These are phyloP conservation scores for Ascidia mentula DNA, from an alignment of 23 tunicate genomes.

Conservation along the genomic window DNA sequence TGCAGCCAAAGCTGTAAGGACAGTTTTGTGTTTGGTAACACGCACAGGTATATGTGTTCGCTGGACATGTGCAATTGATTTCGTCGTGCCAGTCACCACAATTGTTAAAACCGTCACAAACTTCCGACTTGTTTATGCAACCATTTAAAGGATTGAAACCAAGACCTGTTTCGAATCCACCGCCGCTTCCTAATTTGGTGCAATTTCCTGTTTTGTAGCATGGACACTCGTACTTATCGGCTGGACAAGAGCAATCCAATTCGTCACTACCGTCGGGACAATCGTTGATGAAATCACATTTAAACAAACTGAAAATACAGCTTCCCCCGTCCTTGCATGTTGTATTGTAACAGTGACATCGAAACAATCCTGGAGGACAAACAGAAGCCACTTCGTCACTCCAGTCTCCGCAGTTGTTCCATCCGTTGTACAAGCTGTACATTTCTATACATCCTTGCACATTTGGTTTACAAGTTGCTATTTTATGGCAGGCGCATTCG, in stretches of 20 bases:
- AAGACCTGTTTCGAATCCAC: too few species aligned
- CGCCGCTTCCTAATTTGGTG: too few species aligned
- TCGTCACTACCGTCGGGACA: neutral
- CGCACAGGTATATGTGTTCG: neutral
- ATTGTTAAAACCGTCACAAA: neutral
- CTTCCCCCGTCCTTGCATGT: neutral
- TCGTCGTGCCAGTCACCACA: neutral
- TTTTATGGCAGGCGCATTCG: too few species aligned
- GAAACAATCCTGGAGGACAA: neutral
- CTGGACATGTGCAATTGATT: neutral
- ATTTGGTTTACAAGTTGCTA: too few species aligned
- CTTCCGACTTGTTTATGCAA: neutral
- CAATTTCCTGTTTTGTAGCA: neutral
- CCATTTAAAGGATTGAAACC: neutral
- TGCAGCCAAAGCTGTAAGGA: neutral
- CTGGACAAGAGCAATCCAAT: neutral
- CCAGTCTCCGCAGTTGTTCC: slow-evolving; percentile 7
- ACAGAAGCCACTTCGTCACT: neutral
- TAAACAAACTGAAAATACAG: too few species aligned
- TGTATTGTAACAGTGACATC: slow-evolving; percentile 8
- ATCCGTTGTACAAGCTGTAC: neutral
- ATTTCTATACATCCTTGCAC: neutral
- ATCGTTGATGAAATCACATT: neutral
- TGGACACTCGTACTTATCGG: neutral
- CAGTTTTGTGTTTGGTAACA: neutral